Percentiles rank a stretch among this genome's conserved stretches.
Evolutionary conservation across 2,113 vertebrate genomes (phyloP).

Genomic region (Lichenostomus cassidix): DNA sequence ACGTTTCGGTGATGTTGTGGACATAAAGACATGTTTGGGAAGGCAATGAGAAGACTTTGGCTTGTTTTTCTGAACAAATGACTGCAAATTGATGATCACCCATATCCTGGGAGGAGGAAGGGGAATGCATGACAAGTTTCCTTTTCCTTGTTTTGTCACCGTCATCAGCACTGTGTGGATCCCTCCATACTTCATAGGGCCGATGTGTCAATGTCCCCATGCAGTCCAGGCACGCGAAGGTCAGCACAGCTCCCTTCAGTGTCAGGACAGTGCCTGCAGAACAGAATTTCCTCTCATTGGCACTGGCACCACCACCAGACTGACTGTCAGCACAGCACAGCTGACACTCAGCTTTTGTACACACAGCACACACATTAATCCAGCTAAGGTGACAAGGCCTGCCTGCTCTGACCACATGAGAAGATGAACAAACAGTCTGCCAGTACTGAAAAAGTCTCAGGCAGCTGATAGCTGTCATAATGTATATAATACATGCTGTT

Average conservation of each 20-base stretch:
- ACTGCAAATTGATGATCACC: constrained; percentile 92
- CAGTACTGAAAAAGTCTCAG: neutral
- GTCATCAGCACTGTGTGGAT: constrained; percentile 84
- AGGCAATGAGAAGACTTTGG: constrained; percentile 96
- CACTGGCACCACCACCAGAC: neutral
- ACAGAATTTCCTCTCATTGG: neutral
- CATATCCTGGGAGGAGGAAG: constrained; percentile 87
- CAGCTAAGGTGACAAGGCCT: neutral
- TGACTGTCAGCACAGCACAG: neutral
- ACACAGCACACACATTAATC: neutral
- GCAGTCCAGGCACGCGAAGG: constrained; percentile 89
- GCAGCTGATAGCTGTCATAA: neutral
- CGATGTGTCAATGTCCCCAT: constrained; percentile 83
- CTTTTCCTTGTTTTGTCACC: constrained; percentile 84
- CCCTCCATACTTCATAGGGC: constrained; percentile 92
- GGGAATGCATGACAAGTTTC: constrained; percentile 88
- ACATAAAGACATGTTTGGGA: constrained; percentile 94
- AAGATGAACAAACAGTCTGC: neutral
- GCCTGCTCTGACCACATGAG: neutral
- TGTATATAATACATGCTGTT: neutral
- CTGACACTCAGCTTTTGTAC: neutral
- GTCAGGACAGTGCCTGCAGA: constrained; percentile 85
- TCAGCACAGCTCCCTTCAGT: constrained; percentile 90
- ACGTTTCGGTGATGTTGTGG: constrained; percentile 98
- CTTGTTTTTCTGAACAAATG: constrained; percentile 96